Conservation (phyloP, 2,797 vertebrate genomes). For the Urocyon cinereoargenteus region DNA sequence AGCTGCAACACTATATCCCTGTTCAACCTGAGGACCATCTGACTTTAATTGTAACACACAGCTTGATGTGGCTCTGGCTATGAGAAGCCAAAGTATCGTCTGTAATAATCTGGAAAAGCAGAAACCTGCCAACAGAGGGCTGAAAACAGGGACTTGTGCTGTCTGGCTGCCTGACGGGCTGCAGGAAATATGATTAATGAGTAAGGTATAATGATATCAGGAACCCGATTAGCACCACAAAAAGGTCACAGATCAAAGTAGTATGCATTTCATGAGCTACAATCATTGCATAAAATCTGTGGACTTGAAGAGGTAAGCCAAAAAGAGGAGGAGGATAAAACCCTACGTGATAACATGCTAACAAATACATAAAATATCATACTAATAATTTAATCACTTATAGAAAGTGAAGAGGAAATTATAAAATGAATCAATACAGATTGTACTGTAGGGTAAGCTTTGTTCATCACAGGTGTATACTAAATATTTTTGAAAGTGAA, state of each 20-base stretch:
- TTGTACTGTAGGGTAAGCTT: neutral
- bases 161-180: conserved; percentile 91
- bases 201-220: conserved; percentile 95
- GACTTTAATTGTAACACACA: conserved; percentile 92
- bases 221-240: conserved; percentile 96
- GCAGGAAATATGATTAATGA: conserved; percentile 98
- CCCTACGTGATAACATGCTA: conserved; percentile 77
- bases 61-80: conserved; percentile 91
- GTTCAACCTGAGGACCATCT: conserved; percentile 92
- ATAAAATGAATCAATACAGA: conserved; percentile 62
- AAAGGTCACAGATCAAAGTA: conserved; percentile 96
- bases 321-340: conserved; percentile 82
- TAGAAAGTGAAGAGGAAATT: conserved; percentile 77
- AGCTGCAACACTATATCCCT: conserved; percentile 91
- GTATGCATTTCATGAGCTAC: conserved; percentile 89
- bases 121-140: conserved; percentile 90
- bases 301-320: conserved; percentile 85
- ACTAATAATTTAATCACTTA: conserved; percentile 66
- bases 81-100: conserved; percentile 89
- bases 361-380: conserved; percentile 78
- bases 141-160: conserved; percentile 88
- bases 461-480: neutral
- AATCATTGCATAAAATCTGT: conserved; percentile 87
- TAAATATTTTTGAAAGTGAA: conserved; percentile 5
- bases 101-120: conserved; percentile 91